Evolutionary conservation across 1,140 invertebrate species (phyloP), one percentile per base, ranked within the genome.

Genomic region (Zophobas atratus): DNA sequence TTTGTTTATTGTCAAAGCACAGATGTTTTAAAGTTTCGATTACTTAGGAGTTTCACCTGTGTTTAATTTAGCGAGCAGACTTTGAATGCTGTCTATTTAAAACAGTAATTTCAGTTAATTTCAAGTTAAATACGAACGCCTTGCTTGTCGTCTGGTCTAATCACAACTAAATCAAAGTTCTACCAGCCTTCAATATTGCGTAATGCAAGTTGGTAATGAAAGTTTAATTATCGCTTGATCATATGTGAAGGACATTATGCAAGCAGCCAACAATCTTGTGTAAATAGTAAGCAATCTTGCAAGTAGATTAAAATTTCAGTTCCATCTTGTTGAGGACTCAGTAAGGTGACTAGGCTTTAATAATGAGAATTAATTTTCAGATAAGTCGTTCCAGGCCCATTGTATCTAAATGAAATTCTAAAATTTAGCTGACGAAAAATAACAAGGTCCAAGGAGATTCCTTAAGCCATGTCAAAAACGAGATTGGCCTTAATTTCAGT

Each of bases 331-430:
- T 67, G 35, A 32, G 60, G 60, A 38, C 20, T 6, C 43, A 67
- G 43, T 67, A 41, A 67, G 60, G 60, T 67, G 60, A 41, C 60
- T 67, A 43, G 35, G 20, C 33, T 39, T 43, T 67, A 67, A 67
- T 67, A 46, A 67, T 43, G 60, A 6, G 60, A 67, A 67, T 67
- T 67, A 67, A 67, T 67, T 67, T 67, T 41, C 38, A 67, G 60
- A 67, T 67, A 67, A 67, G 41, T 67, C 60, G 60, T 32, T 67
- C n/a, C 20, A 43, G 60, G 32, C n/a, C 43, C 60, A 41, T 67
- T 43, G 32, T 32, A 32, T 67, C 43, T 67, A 67, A 67, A 67
- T 43, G 60, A 67, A 43, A 67, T 20, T 43, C 60, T 67, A 51
- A 51, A 51, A 51, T 51, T 51, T 51, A 20, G 49, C 49, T 51